Evolutionary conservation across 2,797 vertebrate genomes (phyloP), one percentile per base, ranked within the genome.

Genomic region (Garrulus glandarius): DNA sequence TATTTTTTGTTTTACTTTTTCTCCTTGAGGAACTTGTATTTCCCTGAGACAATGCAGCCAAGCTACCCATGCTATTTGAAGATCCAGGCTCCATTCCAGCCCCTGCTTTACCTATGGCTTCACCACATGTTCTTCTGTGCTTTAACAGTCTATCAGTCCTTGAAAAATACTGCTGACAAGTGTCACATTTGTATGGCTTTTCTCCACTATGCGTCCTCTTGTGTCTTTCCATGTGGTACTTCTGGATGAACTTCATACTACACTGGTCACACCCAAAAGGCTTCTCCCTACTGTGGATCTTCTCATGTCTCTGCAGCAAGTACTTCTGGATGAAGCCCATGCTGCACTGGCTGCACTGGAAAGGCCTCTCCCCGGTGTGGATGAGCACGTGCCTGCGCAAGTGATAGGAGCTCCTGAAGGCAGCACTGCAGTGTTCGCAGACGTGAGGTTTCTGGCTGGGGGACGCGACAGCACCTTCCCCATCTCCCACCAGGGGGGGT

Each of bases 271-370:
- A 99, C 81, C 99, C 99, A 87, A 99, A 99, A 49, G 99, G 99
- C 97, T 99, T 99, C 97, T 99, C 99, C 91, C 99, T 98, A 13
- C 99, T 99, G 96, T 99, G 99, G 96, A 99, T 99, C 98, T 99
- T 99, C 97, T 99, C 99, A 0, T 99, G 99, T 68, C 99, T 98
- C 97, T 99, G 99, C 72, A 99, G 98, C 65, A 99, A 96, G 97
- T 99, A 99, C 95, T 99, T 99, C 98, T 99, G 99, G 96, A 99
- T 99, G 98, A 99, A 99, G 95, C 99, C 99, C 99, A 99, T 99
- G 97, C 99, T 99, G 98, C 99, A 99, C 98, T 99, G 99, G 98
- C 99, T 99, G 98, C 99, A 99, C 95, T 99, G 99, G 98, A 99
- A 99, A 97, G 99, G 99, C 98, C 99, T 98, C 98, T 99, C 99